Percentiles rank a stretch among this genome's conserved stretches.
Conservation (phyloP, 1,140 invertebrate species). For the Atopsyche davidsoni region DNA sequence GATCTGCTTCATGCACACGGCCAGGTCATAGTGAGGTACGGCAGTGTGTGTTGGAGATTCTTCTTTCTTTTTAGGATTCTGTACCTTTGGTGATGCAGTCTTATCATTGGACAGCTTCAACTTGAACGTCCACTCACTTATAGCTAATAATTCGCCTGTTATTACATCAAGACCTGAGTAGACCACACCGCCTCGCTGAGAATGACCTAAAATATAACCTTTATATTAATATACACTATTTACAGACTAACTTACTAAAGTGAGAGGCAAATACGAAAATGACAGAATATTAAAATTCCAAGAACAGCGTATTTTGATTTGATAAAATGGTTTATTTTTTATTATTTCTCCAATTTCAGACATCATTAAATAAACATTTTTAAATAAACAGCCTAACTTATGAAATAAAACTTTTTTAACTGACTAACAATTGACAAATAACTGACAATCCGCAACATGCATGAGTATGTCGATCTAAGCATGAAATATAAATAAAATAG, state of each 20-base stretch:
- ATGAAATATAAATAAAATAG: no score
- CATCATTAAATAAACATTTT: conserved; percentile 13
- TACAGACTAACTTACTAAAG: no score
- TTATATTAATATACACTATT: conserved; percentile 11
- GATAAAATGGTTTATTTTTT: no score
- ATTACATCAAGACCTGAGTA: conserved; percentile 62
- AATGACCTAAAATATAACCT: conserved; percentile 48
- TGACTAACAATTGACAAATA: no score
- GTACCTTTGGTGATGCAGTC: conserved; percentile 9
- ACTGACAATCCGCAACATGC: no score
- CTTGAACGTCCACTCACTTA: conserved; percentile 67
- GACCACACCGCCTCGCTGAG: conserved; percentile 58
- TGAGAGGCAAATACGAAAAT: no score
- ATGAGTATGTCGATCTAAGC: no score
- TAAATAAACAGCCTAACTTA: no score
- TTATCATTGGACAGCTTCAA: conserved; percentile 1
- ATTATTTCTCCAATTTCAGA: no score
- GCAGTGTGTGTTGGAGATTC: conserved; percentile 20
- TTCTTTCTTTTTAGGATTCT: conserved; percentile 18
- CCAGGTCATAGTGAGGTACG: conserved; percentile 6
- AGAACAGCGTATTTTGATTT: no score
- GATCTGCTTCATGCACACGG: conserved; percentile 33
- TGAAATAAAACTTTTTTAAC: no score
- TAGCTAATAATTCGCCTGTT: conserved; percentile 59
- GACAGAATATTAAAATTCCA: no score